These are phyloP conservation scores for Monopis laevigella DNA, from an alignment of 2,888 invertebrate species.

Conservation along the genomic window DNA sequence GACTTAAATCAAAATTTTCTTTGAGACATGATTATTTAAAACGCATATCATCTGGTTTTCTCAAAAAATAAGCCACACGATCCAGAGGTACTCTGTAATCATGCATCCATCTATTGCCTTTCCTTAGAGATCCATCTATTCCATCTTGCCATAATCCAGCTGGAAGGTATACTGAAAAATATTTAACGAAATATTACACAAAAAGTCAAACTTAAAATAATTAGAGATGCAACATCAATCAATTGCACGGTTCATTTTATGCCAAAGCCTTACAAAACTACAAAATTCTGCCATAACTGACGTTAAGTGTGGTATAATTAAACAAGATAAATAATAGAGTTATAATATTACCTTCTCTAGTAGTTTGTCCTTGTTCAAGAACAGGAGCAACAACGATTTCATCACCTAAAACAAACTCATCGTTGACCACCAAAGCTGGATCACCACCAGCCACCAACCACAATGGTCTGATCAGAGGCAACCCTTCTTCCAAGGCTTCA, in stretches of 20 bases:
- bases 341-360: conserved; percentile 71
- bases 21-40: too few relatives aligned
- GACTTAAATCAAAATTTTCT: neutral
- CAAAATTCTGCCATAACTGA: too few relatives aligned
- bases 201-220: neutral
- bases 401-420: conserved; percentile 91
- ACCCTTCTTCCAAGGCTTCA: conserved; percentile 81
- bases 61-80: conserved; percentile 84
- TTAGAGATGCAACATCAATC: too few relatives aligned
- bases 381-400: conserved; percentile 92
- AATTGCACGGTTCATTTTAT: too few relatives aligned
- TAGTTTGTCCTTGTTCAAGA: conserved; percentile 72
- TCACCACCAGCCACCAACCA: conserved; percentile 91
- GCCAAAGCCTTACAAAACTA: too few relatives aligned
- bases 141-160: conserved; percentile 95
- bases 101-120: conserved; percentile 92
- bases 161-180: conserved; percentile 79
- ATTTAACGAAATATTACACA: neutral
- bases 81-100: conserved; percentile 83
- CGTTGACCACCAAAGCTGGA: conserved; percentile 78
- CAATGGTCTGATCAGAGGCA: conserved; percentile 86
- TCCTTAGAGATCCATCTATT: conserved; percentile 84
- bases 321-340: too few relatives aligned
- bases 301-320: too few relatives aligned
- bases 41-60: conserved; percentile 85